Conservation (phyloP, 2,888 invertebrate genomes). For the Sympetrum striolatum region DNA sequence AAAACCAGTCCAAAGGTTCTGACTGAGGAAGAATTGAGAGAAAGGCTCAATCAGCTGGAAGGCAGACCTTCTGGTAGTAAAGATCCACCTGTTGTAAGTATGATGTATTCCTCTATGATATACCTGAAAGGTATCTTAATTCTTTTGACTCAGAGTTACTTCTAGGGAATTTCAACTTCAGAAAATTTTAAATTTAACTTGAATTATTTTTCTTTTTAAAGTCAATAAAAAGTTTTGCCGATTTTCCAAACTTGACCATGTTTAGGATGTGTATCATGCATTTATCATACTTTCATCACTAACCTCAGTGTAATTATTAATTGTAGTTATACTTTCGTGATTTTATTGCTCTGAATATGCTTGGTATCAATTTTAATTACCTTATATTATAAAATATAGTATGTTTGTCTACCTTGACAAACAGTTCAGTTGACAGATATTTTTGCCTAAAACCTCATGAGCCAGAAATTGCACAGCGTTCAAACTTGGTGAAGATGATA, state of each 20-base stretch:
- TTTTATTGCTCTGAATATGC: too few relatives aligned
- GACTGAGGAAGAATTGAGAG: neutral
- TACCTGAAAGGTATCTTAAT: neutral
- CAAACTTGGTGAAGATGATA: too few relatives aligned
- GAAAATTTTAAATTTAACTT: neutral
- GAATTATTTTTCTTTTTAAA: neutral
- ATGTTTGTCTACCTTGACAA: too few relatives aligned
- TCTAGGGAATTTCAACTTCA: neutral
- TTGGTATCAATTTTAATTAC: too few relatives aligned
- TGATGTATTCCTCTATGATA: neutral
- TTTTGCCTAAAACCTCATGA: too few relatives aligned
- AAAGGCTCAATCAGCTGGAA: conserved; percentile 8
- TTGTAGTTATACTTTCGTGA: too few relatives aligned
- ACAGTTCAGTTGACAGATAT: too few relatives aligned
- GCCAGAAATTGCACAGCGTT: too few relatives aligned
- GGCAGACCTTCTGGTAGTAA: neutral
- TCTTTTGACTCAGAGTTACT: neutral
- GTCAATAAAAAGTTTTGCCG: neutral
- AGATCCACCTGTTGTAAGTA: neutral
- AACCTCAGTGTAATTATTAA: too few relatives aligned
- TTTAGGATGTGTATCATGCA: too few relatives aligned
- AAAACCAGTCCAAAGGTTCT: neutral
- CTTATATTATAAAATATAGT: too few relatives aligned
- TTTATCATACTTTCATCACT: too few relatives aligned
- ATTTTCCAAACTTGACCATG: neutral